These are phyloP conservation scores for Epinephelus moara DNA, from an alignment of 2,113 vertebrate genomes.

Conservation along the genomic window DNA sequence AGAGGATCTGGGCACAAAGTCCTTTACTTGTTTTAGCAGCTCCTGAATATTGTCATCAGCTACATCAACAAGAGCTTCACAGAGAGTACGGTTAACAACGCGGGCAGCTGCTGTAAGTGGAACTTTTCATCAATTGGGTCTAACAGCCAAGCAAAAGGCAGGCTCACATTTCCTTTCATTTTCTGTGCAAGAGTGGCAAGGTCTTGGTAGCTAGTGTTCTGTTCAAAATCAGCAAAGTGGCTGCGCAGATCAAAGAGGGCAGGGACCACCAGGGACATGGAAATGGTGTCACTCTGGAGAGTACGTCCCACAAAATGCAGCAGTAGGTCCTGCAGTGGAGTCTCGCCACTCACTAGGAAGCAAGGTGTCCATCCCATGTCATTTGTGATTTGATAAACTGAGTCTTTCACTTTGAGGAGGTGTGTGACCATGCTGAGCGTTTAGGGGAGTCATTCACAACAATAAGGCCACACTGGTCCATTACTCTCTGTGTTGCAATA, in stretches of 20 bases:
- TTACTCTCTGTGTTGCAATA: conserved; percentile 5
- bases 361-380: conserved; percentile 19
- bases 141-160: background rate
- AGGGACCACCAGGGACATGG: conserved; percentile 2
- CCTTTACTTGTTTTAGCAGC: background rate
- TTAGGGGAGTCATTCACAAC: conserved; percentile 10
- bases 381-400: background rate
- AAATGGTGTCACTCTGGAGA: conserved; percentile 21
- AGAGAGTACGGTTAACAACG: background rate
- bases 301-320: conserved; percentile 11
- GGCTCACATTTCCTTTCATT: background rate
- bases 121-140: conserved; percentile 15
- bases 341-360: conserved; percentile 17
- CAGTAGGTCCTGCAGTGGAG: background rate
- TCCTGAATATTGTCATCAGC: conserved; percentile 7
- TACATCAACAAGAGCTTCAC: background rate
- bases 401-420: background rate
- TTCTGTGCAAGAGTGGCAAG: background rate
- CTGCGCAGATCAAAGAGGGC: conserved; percentile 16
- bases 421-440: conserved; percentile 5
- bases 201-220: background rate
- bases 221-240: background rate
- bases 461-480: conserved; percentile 11
- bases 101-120: conserved; percentile 8
- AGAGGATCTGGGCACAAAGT: background rate